phyloP scores from a whole-genome alignment of 2,113 vertebrate genomes.

The Caloenas nicobarica region DNA sequence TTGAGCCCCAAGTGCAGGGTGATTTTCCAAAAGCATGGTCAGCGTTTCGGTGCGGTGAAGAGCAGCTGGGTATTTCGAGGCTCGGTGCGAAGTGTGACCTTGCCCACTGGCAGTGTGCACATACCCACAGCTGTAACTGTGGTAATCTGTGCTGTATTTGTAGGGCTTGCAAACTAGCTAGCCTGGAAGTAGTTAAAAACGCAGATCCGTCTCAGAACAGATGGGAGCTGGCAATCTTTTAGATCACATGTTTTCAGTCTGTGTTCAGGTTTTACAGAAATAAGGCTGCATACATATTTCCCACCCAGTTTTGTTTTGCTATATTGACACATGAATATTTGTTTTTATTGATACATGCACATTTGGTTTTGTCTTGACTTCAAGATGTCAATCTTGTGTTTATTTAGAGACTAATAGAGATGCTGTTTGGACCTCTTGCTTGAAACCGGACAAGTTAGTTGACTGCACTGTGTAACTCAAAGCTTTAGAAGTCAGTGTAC shows the following conservation, averaged over 20 bases:
- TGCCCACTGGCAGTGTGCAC: background rate
- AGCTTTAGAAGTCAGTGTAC: background rate
- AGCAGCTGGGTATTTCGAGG: background rate
- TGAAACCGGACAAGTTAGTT: background rate
- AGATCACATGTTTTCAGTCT: background rate
- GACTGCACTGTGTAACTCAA: background rate
- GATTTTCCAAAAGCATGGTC: background rate
- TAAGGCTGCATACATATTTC: background rate
- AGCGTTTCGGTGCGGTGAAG: background rate
- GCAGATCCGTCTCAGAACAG: background rate
- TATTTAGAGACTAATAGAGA: background rate
- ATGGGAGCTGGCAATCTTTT: background rate
- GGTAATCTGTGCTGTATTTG: background rate
- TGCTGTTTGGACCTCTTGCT: background rate
- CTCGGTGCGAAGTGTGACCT: background rate
- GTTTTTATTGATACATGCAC: background rate
- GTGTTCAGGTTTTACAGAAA: background rate
- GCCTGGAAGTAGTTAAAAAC: background rate
- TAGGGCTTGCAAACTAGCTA: background rate
- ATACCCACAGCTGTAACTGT: background rate
- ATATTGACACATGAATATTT: background rate
- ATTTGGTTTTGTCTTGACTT: background rate
- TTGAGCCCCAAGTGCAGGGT: background rate
- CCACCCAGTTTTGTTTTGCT: background rate
- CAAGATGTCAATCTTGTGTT: background rate